Evolutionary conservation across 1,140 invertebrate genomes (phyloP), one percentile per base, ranked within the genome.

Genomic region (Hirudo medicinalis): DNA sequence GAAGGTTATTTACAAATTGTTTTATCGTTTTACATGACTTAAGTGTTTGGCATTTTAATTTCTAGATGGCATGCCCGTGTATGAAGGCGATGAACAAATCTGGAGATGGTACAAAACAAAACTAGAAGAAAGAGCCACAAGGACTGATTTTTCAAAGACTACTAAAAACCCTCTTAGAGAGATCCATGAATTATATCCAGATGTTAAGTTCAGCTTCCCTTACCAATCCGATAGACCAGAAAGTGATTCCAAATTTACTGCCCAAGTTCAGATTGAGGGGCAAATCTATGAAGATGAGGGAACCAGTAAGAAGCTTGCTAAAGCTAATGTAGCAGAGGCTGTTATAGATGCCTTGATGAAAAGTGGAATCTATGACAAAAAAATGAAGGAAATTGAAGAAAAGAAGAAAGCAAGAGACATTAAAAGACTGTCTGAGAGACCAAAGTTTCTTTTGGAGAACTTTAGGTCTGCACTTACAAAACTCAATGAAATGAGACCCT

Each of bases 391-490:
- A 70, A 20, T 70, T 13, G 53, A 70, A 22, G 49, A 49, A n/a
- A 70, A 54, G n/a, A 70, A 53, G 53, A 36, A 22, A 40, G 40
- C 25, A 2, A 40, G 53, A 70, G 69, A 70, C 15, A 40, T 55
- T 69, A 72, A 22, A 49, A 49, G 66, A 72, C 71, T 69, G 60
- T 43, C 49, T 72, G 71, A 70, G n/a, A 70, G 22, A 53, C 49
- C 69, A 54, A 70, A 53, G 53, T 36, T 25, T 22, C 2, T 54
- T n/a, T 36, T 54, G 13, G 49, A 25, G 11, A 49, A 22, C 11
- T 54, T 25, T 49, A 70, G 49, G n/a, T 49, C 69, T 25, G 69
- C 69, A 25, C 36, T 70, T 53, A 27, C 69, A 3, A 70, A 70
- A 49, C 53, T 70, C 13, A 70, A 70, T 49, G 69, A 70, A 3